Conservation (phyloP, 2,113 vertebrate genomes). For the Verasper variegatus region DNA sequence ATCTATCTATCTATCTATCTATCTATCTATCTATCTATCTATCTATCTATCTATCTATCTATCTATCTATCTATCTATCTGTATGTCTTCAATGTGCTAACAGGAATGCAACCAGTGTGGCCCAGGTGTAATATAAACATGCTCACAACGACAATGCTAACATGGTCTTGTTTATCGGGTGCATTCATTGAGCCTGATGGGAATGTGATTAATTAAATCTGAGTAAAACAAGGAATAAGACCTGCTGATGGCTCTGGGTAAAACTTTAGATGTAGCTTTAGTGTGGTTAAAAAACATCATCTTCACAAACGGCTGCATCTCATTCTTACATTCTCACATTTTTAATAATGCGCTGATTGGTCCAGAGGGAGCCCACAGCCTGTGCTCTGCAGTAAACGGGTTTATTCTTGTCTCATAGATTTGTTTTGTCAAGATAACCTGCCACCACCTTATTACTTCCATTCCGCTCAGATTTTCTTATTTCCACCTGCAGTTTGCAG, state of each 20-base stretch:
- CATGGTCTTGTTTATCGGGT: too few relatives aligned
- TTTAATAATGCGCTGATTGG: background rate
- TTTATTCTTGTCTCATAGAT: slow-evolving; percentile 7
- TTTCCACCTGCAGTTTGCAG: slow-evolving; percentile 18
- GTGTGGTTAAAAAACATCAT: background rate
- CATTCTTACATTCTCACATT: background rate
- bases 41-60: too few relatives aligned
- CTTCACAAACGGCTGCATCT: background rate
- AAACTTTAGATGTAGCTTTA: too few relatives aligned
- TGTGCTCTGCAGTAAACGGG: background rate
- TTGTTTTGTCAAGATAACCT: slow-evolving; percentile 25
- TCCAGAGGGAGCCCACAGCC: background rate
- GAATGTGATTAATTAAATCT: background rate
- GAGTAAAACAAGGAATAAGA: too few relatives aligned
- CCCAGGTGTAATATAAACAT: too few relatives aligned
- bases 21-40: too few relatives aligned
- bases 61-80: too few relatives aligned
- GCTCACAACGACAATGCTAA: too few relatives aligned
- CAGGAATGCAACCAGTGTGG: too few relatives aligned
- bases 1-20: too few relatives aligned
- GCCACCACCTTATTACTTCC: slow-evolving; percentile 19
- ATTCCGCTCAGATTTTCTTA: slow-evolving; percentile 12
- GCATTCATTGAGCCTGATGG: background rate
- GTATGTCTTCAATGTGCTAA: too few relatives aligned
- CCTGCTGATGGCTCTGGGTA: too few relatives aligned